Base-by-base conservation (phyloP, 2,797 vertebrate genomes). In the Fratercula arctica region DNA sequence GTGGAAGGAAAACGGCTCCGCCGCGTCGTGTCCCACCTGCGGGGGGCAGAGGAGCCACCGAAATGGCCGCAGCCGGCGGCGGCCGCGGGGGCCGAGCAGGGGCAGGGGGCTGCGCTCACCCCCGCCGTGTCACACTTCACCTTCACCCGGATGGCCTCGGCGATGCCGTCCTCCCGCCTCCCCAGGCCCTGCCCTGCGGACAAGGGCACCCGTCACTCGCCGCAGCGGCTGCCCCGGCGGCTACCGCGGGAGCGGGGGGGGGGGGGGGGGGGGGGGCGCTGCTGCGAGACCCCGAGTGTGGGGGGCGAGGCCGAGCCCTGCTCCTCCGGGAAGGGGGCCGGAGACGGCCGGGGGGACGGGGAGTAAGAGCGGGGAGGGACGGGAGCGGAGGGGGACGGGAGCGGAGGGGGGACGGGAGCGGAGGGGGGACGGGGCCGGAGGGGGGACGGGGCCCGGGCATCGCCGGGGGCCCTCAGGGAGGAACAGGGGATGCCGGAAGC, bases 1-100 rank as follows among this genome's bases (percentile, higher is more conserved):
- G 90, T 99, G 99, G 97, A 99, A 98, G 63, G 98, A 98, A 97
- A 99, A 99, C 90, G 99, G 98, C 89, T 99, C 99, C 0, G 98
- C 98, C 54, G 98, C 95, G 10, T 98, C 98, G 17, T 99, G 99
- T 48, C 99, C 99, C 19, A 99, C 97, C 98, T 99, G 96, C 6
- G 6, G 45, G 81, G 13, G 0, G 21, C 59, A 39, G 43, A 61
- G 79, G 17, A 41, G 77, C 11, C 28, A 16, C 45, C 3, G 4
- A 6, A 6, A 8, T 3, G n/a, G 82, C 63, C 5, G 63, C 29
- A 0, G 37, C 1, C 26, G 13, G 23, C 6, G 11, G 51, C 43
- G 46, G 45, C 46, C 10, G 0, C 5, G 0, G 48, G 11, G 50
- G 11, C n/a, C 3, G 12, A 54, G 6, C 17, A 13, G 8, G 37